Base-by-base conservation (phyloP, 2,113 vertebrate genomes). In the Lonchura striata region DNA sequence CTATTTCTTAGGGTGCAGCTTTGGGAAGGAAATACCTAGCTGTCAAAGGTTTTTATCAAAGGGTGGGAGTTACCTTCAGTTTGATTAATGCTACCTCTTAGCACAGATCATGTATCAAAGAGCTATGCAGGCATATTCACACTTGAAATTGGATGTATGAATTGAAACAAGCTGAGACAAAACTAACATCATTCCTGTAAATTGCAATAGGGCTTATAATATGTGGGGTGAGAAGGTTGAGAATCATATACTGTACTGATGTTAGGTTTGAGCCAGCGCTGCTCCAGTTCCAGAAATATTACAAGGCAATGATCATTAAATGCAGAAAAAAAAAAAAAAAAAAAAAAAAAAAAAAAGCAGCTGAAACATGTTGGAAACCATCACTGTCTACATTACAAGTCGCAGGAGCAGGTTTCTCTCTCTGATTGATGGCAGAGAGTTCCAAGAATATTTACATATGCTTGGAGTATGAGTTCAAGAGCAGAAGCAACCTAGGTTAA, bases 31-130 rank as follows among this genome's bases (percentile, higher is more conserved):
- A 95, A 95, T 86, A 89, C 79, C 71, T 74, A 57, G 15, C 82
- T 95, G 84, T 79, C 83, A 91, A 75, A 75, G 78, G n/a, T 66
- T 92, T 72, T 94, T 97, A 89, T 90, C 90, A 83, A 91, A 94
- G 75, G 33, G 42, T 77, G 74, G 82, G 86, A 92, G 82, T 74
- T 72, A 46, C 80, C 80, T 94, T 96, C 88, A 82, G 66, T 60
- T 88, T 95, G 91, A 95, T 94, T 86, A 96, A 96, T 94, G 82
- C 64, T 85, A 54, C 87, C 59, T 94, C 74, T 85, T 91, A 92
- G 64, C 64, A 74, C 65, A 90, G 78, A 76, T 91, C 78, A 31
- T 80, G 68, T 94, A 93, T 94, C 85, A 95, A 90, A 95, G 91
- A 94, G 50, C 37, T 81, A 23, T 70, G 54, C 66, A 88, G 77